Conservation (phyloP, 2,888 invertebrate species). For the Euzetes globulus region DNA sequence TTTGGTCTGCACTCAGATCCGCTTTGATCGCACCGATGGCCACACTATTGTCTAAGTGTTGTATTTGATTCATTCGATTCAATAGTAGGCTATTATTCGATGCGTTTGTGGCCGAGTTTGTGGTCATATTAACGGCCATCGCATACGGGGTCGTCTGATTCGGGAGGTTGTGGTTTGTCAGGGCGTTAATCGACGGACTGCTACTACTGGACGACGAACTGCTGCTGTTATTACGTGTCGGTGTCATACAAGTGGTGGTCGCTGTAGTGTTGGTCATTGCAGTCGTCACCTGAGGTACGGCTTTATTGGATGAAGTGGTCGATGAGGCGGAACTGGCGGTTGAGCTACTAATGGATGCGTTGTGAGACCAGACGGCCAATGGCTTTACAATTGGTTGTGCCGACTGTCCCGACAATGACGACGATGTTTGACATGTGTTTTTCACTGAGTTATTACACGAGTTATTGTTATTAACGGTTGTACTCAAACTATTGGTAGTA, state of each 20-base stretch:
- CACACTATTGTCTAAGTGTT: neutral
- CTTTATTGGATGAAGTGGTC: conserved; percentile 13
- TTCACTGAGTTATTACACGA: conserved; percentile 21
- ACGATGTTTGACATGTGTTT: conserved; percentile 6
- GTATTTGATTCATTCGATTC: neutral
- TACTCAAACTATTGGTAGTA: no score
- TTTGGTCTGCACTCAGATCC: no score
- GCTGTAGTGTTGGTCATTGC: neutral
- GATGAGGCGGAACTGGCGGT: conserved; percentile 24
- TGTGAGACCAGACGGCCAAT: conserved; percentile 29
- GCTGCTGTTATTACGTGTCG: conserved; percentile 33
- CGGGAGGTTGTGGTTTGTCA: conserved; percentile 39
- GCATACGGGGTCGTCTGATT: conserved; percentile 41
- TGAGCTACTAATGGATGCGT: conserved; percentile 32
- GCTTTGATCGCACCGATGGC: no score
- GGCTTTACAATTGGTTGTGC: conserved; percentile 29
- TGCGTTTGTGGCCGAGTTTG: neutral
- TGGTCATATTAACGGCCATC: conserved; percentile 37
- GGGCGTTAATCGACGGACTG: conserved; percentile 41
- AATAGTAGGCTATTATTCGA: neutral
- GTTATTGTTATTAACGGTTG: conserved; percentile 19
- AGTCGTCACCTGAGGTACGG: conserved; percentile 29
- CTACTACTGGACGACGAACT: conserved; percentile 42
- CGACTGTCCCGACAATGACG: conserved; percentile 1
- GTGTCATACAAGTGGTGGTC: conserved; percentile 20